Percentiles rank a stretch among this genome's conserved stretches.
phyloP scores from a whole-genome alignment of 2,113 vertebrate species.

The Mormyrus lacerda region DNA sequence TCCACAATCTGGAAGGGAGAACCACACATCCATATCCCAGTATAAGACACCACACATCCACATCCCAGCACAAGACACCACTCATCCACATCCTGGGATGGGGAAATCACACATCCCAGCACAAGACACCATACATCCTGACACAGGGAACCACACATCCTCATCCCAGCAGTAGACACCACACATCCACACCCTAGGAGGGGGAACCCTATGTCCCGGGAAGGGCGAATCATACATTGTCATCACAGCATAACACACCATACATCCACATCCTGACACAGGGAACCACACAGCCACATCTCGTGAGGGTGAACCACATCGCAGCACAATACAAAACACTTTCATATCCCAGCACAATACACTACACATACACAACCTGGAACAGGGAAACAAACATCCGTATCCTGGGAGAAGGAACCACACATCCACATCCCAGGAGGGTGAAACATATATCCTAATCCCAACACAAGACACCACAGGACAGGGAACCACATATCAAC shows the following conservation, averaged over 20 bases:
- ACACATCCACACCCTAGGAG: neutral
- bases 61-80: neutral
- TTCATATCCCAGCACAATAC: no score
- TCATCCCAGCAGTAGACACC: neutral
- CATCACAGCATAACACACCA: neutral
- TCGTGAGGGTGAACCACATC: neutral
- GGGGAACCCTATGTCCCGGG: no score
- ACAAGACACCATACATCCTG: neutral
- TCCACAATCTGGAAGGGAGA: neutral
- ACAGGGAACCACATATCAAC: neutral
- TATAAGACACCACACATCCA: neutral
- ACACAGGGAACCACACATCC: neutral
- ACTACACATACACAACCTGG: no score
- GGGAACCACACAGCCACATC: neutral
- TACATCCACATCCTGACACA: neutral
- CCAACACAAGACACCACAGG: neutral
- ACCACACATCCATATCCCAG: neutral
- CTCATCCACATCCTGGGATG: neutral
- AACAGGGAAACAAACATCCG: no score
- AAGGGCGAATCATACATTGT: no score
- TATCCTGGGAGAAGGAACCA: neutral
- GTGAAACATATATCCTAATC: neutral
- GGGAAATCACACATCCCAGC: neutral
- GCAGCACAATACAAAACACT: no score
- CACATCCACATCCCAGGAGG: no score